These are phyloP conservation scores for Oligia fasciuncula DNA, from an alignment of 2,888 invertebrate genomes.

Conservation along the genomic window DNA sequence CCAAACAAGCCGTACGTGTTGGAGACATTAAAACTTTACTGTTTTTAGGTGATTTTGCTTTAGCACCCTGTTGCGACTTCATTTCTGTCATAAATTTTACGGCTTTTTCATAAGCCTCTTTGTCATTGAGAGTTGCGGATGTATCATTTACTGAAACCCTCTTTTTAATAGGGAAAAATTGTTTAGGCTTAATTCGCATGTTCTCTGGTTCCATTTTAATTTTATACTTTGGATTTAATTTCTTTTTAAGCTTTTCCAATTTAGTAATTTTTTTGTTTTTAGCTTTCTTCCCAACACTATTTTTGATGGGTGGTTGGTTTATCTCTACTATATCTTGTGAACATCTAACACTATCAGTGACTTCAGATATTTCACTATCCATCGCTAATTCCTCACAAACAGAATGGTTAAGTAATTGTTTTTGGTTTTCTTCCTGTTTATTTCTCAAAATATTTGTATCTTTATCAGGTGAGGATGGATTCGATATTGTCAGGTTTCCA, in stretches of 20 bases:
- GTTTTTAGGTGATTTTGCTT: conserved; percentile 12
- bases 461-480: conserved; percentile 2
- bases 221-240: conserved; percentile 78
- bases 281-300: conserved; percentile 27
- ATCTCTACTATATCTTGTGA: conserved; percentile 1
- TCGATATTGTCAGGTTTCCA: background rate
- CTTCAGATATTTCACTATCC: conserved; percentile 13
- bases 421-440: background rate
- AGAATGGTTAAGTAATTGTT: conserved; percentile 1
- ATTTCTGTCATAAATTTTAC: conserved; percentile 78
- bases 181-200: conserved; percentile 62
- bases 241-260: conserved; percentile 76
- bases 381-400: conserved; percentile 3
- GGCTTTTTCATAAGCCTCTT: conserved; percentile 80
- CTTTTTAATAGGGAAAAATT: conserved; percentile 48
- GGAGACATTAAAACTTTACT: conserved; percentile 10
- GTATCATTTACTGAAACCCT: conserved; percentile 57
- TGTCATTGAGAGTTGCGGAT: conserved; percentile 72
- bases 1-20: background rate
- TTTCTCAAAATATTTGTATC: conserved; percentile 2
- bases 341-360: background rate
- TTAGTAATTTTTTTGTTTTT: conserved; percentile 74
- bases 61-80: conserved; percentile 68
- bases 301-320: conserved; percentile 21
- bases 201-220: conserved; percentile 70